Conservation (phyloP, 1,140 invertebrate genomes). For the Saccostrea echinata region DNA sequence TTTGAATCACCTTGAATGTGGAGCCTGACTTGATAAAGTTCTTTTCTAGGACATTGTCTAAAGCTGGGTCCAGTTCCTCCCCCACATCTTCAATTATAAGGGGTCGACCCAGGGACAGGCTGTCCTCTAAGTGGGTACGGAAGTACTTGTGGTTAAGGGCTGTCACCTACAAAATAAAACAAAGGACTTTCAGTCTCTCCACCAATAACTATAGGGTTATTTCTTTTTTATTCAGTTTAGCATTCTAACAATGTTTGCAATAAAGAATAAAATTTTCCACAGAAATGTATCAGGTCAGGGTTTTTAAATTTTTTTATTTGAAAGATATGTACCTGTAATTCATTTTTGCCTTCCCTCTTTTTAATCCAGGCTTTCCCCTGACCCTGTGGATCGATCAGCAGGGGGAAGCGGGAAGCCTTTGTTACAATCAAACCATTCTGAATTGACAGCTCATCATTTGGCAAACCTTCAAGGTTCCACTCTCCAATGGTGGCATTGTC, state of each 20-base stretch:
- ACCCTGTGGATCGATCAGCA: slow-evolving; percentile 97
- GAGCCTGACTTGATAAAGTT: slow-evolving; percentile 99
- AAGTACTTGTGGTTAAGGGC: slow-evolving; percentile 98
- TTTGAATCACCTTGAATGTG: slow-evolving; percentile 90
- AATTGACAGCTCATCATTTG: slow-evolving; percentile 97
- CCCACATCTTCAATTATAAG: slow-evolving; percentile 97
- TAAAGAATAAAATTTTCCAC: not conserved
- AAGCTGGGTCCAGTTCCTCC: slow-evolving; percentile 96
- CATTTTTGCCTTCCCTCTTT: slow-evolving; percentile 93
- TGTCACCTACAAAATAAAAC: slow-evolving; percentile 84
- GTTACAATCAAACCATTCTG: slow-evolving; percentile 98
- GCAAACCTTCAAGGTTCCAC: slow-evolving; percentile 97
- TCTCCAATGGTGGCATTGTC: slow-evolving; percentile 93
- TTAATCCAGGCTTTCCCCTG: slow-evolving; percentile 99
- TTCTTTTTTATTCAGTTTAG: not conserved
- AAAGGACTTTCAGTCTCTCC: not conserved
- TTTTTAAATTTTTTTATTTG: not conserved
- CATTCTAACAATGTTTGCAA: not conserved
- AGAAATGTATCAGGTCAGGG: too few species aligned
- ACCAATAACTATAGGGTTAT: not conserved
- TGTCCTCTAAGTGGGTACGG: slow-evolving; percentile 95
- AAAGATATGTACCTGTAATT: slow-evolving; percentile 86
- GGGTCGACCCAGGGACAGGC: slow-evolving; percentile 95
- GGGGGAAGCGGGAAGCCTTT: slow-evolving; percentile 92
- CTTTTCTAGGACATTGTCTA: slow-evolving; percentile 98